Evolutionary conservation across 92 coral and sea anemone species (phyloP).

Genomic region (Phymanthus crucifer): DNA sequence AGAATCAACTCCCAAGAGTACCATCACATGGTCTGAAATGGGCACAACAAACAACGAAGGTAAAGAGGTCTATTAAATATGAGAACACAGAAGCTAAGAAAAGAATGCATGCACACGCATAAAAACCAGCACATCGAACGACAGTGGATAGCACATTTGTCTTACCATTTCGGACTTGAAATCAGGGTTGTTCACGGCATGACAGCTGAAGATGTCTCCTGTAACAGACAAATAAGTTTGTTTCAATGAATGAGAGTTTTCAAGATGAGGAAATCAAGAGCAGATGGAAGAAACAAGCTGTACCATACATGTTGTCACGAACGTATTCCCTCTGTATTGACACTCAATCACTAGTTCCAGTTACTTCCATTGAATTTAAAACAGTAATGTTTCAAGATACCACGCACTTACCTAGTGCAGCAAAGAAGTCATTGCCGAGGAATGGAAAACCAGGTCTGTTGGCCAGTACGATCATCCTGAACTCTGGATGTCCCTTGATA

Average conservation of each 20-base stretch:
- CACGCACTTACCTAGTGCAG: constrained; percentile 92
- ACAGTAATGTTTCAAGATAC: background rate
- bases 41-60: too few relatives aligned
- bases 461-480: constrained; percentile 92
- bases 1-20: too few relatives aligned
- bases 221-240: background rate
- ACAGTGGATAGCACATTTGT: background rate
- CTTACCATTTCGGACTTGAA: constrained; percentile 92
- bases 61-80: too few relatives aligned
- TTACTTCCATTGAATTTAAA: background rate
- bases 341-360: too few relatives aligned
- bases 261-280: too few relatives aligned
- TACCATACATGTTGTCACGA: too few relatives aligned
- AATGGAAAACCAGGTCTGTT: constrained; percentile 99
- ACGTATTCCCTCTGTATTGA: too few relatives aligned
- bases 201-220: constrained; percentile 99
- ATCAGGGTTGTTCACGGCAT: constrained; percentile 97
- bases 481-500: constrained; percentile 82
- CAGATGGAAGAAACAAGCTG: too few relatives aligned
- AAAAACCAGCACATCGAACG: too few relatives aligned
- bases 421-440: constrained; percentile 97
- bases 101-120: too few relatives aligned
- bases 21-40: too few relatives aligned
- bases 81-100: too few relatives aligned
- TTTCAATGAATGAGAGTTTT: background rate